Conservation (phyloP, 2,888 invertebrate genomes). For the Eurytoma californica region DNA sequence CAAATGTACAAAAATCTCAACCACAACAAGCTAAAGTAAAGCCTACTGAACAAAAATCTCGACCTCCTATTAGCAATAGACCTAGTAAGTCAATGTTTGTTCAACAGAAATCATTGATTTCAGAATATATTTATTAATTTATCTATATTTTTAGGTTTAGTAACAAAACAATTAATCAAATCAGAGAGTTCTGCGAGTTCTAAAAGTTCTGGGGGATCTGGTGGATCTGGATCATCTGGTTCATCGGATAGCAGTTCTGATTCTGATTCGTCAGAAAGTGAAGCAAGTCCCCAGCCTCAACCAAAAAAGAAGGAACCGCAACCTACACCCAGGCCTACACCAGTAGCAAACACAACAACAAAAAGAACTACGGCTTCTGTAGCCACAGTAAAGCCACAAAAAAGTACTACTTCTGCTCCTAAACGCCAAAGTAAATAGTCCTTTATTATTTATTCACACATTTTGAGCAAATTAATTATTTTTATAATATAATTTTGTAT, state of each 20-base stretch:
- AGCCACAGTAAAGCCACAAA: constrained; percentile 71
- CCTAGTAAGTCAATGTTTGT: constrained; percentile 63
- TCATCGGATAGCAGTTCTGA: constrained; percentile 79
- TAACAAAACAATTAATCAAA: constrained; percentile 69
- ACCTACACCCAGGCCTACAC: constrained; percentile 58
- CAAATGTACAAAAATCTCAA: constrained; percentile 68
- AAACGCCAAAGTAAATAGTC: constrained; percentile 68
- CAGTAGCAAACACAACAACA: constrained; percentile 60
- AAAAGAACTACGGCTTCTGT: constrained; percentile 70
- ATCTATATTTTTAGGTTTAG: constrained; percentile 60
- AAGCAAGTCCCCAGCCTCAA: constrained; percentile 74
- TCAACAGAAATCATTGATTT: background rate
- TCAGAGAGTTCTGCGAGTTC: constrained; percentile 83
- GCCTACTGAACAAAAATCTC: constrained; percentile 73
- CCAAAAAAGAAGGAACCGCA: constrained; percentile 70
- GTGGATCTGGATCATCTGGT: constrained; percentile 82
- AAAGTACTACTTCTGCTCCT: constrained; percentile 57
- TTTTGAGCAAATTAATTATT: constrained; percentile 4
- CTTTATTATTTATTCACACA: background rate
- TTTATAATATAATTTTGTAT: background rate
- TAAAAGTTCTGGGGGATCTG: constrained; percentile 80
- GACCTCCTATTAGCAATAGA: constrained; percentile 75
- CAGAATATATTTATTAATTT: constrained; percentile 15
- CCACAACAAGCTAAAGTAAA: constrained; percentile 72
- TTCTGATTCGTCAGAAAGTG: constrained; percentile 81